Conservation (phyloP, 2,888 invertebrate genomes). For the Alentia gelatinosa region DNA sequence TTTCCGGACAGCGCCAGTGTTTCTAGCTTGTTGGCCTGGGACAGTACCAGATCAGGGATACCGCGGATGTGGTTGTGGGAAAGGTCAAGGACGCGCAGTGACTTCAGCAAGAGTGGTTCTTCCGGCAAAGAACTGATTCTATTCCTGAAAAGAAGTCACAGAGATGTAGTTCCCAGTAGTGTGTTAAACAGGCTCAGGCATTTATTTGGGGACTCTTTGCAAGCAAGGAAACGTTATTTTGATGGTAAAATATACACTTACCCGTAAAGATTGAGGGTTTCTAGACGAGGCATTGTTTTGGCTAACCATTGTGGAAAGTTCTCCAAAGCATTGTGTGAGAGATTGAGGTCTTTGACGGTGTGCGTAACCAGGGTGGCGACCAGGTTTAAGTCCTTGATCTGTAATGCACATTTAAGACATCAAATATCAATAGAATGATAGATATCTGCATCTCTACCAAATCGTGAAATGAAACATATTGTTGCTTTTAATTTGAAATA, state of each 20-base stretch:
- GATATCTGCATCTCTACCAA: neutral
- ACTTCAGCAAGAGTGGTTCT: conserved; percentile 66
- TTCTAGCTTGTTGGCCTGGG: conserved; percentile 69
- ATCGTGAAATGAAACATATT: too few relatives aligned
- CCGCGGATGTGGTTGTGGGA: conserved; percentile 70
- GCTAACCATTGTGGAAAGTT: conserved; percentile 67
- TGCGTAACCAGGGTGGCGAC: neutral
- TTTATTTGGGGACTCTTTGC: neutral
- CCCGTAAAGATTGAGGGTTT: conserved; percentile 69
- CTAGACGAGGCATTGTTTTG: conserved; percentile 67
- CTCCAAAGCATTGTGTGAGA: conserved; percentile 67
- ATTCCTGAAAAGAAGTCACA: conserved; percentile 67
- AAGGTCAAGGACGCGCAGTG: conserved; percentile 70
- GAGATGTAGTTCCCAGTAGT: too few relatives aligned
- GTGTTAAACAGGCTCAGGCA: too few relatives aligned
- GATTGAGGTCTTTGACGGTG: conserved; percentile 60
- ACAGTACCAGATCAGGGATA: conserved; percentile 72
- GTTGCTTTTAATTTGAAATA: too few relatives aligned
- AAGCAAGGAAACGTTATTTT: neutral
- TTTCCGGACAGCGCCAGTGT: conserved; percentile 71
- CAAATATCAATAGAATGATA: neutral
- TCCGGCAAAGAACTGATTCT: conserved; percentile 67
- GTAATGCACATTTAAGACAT: too few relatives aligned
- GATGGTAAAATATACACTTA: conserved; percentile 57
- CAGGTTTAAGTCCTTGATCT: neutral